A percentile compares a stretch with the other conserved stretches of the same genome.
These are phyloP conservation scores for Drosophila testacea DNA, from an alignment of 2,888 invertebrate genomes.

Conservation along the genomic window DNA sequence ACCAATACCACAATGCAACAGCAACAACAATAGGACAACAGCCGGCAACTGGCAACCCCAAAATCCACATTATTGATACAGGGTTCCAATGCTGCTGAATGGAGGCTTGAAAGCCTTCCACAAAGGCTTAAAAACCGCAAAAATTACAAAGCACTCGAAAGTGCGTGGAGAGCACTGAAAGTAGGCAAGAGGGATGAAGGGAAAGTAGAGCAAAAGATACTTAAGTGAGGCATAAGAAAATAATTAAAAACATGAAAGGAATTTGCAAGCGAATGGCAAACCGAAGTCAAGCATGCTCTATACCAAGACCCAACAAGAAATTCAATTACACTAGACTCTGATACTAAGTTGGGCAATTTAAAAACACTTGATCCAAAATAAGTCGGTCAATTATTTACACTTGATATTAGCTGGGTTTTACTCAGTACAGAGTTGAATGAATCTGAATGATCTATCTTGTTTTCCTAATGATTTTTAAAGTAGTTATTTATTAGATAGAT, in stretches of 20 bases:
- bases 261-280: constrained; percentile 24
- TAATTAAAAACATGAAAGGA: constrained; percentile 69
- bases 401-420: background rate
- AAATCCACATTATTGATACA: constrained; percentile 76
- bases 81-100: constrained; percentile 19
- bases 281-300: constrained; percentile 27
- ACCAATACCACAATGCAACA: constrained; percentile 20
- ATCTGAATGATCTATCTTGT: background rate
- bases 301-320: background rate
- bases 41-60: constrained; percentile 48
- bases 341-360: constrained; percentile 7
- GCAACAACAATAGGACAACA: constrained; percentile 40
- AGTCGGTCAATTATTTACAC: constrained; percentile 8
- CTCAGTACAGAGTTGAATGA: too few species aligned
- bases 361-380: constrained; percentile 7
- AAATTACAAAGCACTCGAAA: constrained; percentile 72
- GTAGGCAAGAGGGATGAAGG: constrained; percentile 13
- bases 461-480: background rate
- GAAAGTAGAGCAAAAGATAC: constrained; percentile 23
- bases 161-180: constrained; percentile 16
- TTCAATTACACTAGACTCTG: constrained; percentile 21
- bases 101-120: constrained; percentile 9
- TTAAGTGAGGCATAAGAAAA: constrained; percentile 70
- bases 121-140: constrained; percentile 72
- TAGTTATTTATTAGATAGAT: background rate